Conservation (phyloP, 2,888 invertebrate genomes). For the Rotaria macrura region DNA sequence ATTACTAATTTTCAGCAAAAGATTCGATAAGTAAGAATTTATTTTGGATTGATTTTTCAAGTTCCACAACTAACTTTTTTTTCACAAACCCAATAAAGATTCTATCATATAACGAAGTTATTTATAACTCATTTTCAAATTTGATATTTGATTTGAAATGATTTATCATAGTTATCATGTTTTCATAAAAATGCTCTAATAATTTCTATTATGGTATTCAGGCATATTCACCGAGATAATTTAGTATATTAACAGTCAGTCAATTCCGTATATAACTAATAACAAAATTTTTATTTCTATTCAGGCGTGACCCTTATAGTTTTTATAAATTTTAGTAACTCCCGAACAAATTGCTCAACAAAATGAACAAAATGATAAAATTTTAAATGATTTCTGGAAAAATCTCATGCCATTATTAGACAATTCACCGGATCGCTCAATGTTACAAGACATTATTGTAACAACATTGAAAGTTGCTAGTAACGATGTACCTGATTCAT, state of each 20-base stretch:
- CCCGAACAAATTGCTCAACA: neutral
- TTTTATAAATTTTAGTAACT: neutral
- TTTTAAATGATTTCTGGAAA: neutral
- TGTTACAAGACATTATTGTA: constrained; percentile 10
- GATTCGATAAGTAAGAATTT: constrained; percentile 5
- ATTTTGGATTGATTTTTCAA: neutral
- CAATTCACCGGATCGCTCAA: neutral
- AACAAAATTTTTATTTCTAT: no score
- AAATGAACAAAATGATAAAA: neutral
- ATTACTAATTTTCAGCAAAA: neutral
- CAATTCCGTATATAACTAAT: neutral
- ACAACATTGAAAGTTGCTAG: neutral
- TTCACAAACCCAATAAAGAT: neutral
- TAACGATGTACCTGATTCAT: neutral
- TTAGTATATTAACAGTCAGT: neutral
- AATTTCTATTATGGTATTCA: no score
- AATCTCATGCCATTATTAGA: neutral
- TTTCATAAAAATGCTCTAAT: no score
- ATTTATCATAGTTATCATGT: neutral
- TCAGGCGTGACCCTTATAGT: no score
- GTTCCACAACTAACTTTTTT: neutral
- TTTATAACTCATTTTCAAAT: neutral
- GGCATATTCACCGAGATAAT: no score
- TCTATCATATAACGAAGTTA: neutral
- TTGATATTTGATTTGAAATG: neutral